A percentile compares a stretch with the other conserved stretches of the same genome.
phyloP scores from a whole-genome alignment of 2,797 vertebrate genomes.

The Heteromormyrus szaboi region DNA sequence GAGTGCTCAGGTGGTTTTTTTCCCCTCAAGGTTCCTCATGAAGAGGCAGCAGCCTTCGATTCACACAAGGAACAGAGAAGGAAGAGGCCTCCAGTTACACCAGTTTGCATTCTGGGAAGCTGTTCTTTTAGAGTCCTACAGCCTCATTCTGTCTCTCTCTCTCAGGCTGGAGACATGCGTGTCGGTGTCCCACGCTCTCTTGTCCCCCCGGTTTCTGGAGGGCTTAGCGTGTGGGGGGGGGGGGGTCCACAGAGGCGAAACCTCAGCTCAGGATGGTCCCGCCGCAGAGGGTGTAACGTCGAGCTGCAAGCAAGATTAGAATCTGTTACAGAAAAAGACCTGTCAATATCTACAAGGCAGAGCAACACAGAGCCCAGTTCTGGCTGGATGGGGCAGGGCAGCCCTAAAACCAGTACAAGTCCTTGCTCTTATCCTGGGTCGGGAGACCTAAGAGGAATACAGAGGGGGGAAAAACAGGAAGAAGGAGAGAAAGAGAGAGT shows the following conservation, averaged over 20 bases:
- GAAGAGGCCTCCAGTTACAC: conserved; percentile 34
- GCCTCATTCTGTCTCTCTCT: conserved; percentile 6
- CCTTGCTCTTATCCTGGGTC: conserved; percentile 94
- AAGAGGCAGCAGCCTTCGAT: conserved; percentile 6
- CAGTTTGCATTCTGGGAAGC: conserved; percentile 31
- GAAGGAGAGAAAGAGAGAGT: conserved; percentile 25
- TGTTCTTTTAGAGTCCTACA: neutral
- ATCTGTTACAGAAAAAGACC: conserved; percentile 77
- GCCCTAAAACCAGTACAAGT: conserved; percentile 95
- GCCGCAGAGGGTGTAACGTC: conserved; percentile 78
- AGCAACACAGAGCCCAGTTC: conserved; percentile 62
- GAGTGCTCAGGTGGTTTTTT: neutral
- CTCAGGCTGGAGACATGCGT: conserved; percentile 11
- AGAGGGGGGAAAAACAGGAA: conserved; percentile 52
- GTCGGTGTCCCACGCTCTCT: conserved; percentile 11
- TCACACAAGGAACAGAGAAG: neutral
- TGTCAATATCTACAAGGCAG: conserved; percentile 55
- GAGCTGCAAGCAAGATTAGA: conserved; percentile 96
- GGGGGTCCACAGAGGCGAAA: conserved; percentile 24
- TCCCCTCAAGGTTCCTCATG: conserved; percentile 16
- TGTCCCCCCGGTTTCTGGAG: neutral
- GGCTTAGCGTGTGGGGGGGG: neutral
- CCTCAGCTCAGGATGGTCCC: conserved; percentile 83
- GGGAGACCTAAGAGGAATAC: conserved; percentile 85
- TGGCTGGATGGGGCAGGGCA: conserved; percentile 50